These are phyloP conservation scores for Tipula confusa DNA, from an alignment of 2,888 invertebrate genomes.

Conservation along the genomic window DNA sequence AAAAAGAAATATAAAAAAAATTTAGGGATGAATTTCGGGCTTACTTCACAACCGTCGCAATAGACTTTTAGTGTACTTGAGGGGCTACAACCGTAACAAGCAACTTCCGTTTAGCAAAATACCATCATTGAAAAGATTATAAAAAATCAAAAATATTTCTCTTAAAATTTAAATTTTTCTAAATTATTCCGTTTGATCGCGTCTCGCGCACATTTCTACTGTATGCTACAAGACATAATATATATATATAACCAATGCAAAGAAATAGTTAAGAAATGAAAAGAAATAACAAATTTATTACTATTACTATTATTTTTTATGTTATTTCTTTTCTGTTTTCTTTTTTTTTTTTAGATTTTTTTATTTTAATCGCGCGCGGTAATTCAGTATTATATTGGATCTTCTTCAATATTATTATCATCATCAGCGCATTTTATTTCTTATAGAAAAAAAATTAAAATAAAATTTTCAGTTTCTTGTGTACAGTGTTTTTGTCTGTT, in stretches of 20 bases:
- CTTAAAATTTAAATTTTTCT: neutral
- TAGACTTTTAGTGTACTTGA: too few species aligned
- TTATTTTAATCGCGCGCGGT: constrained; percentile 29
- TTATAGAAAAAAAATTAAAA: neutral
- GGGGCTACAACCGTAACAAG: too few species aligned
- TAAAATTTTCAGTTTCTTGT: neutral
- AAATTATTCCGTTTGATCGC: neutral
- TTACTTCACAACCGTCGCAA: too few species aligned
- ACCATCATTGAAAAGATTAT: too few species aligned
- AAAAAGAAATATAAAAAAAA: too few species aligned
- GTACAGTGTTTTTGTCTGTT: neutral
- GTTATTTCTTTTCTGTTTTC: constrained; percentile 3
- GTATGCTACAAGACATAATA: neutral
- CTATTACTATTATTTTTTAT: neutral
- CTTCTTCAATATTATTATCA: constrained; percentile 29
- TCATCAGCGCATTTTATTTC: neutral
- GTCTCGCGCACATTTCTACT: neutral
- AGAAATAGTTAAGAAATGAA: constrained; percentile 7
- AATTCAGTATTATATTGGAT: constrained; percentile 30
- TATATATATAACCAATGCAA: neutral
- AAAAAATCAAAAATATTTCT: neutral
- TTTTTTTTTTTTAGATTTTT: neutral
- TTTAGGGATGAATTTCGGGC: too few species aligned
- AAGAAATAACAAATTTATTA: neutral
- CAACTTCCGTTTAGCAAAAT: too few species aligned